These are phyloP conservation scores for Cotesia glomerata DNA, from an alignment of 1,140 invertebrate species.

Conservation along the genomic window DNA sequence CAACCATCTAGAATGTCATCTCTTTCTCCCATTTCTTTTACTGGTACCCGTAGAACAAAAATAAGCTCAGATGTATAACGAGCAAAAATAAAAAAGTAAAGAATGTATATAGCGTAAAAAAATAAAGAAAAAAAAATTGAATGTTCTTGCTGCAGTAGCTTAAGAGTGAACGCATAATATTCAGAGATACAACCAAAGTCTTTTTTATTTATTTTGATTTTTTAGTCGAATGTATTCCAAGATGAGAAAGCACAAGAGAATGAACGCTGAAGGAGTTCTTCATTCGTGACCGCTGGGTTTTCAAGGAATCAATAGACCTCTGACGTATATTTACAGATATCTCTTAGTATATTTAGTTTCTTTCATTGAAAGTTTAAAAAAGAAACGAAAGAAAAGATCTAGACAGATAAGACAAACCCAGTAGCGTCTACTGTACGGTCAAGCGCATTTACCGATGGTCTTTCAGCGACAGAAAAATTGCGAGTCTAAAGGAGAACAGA, in stretches of 20 bases:
- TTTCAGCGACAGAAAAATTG: neutral
- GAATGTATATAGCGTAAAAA: conserved; percentile 5
- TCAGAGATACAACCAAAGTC: neutral
- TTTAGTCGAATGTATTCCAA: conserved; percentile 18
- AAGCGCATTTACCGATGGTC: conserved; percentile 10
- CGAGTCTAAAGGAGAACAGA: neutral
- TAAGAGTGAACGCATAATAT: conserved; percentile 3
- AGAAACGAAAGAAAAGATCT: neutral
- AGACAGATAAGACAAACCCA: neutral
- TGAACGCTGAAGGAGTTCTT: conserved; percentile 11
- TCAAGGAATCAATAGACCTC: neutral
- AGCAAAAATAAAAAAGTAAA: conserved; percentile 17
- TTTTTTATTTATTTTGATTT: neutral
- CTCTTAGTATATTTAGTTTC: neutral
- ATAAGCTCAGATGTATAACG: conserved; percentile 17
- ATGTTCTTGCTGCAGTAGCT: conserved; percentile 7
- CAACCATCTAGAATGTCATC: conserved; percentile 25
- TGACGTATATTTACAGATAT: conserved; percentile 6
- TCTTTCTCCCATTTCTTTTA: conserved; percentile 15
- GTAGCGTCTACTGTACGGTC: neutral
- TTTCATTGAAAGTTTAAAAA: neutral
- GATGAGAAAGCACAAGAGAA: conserved; percentile 23
- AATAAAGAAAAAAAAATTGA: conserved; percentile 8
- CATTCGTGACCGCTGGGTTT: conserved; percentile 1
- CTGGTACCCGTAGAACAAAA: conserved; percentile 2